These are phyloP conservation scores for Panagrolaimus sp. DNA, from an alignment of 1,140 invertebrate genomes.

Conservation along the genomic window DNA sequence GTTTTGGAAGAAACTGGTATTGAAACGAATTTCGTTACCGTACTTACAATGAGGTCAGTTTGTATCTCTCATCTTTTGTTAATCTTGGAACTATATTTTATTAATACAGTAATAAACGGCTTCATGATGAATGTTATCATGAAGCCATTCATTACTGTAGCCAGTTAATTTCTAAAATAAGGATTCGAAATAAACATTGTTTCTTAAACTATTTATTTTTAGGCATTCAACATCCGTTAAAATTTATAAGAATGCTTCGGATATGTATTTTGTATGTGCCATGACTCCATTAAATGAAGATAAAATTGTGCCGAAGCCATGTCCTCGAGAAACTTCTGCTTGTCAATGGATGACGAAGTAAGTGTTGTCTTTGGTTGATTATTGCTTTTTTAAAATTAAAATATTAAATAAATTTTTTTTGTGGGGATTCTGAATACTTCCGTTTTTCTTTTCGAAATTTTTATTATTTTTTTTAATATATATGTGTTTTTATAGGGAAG, in stretches of 20 bases:
- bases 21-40: slow-evolving; percentile 69
- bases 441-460: background rate
- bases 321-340: background rate
- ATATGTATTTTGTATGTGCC: slow-evolving; percentile 5
- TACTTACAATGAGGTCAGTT: slow-evolving; percentile 67
- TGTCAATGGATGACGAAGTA: slow-evolving; percentile 14
- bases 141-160: too few species aligned
- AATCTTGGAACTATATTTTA: too few species aligned
- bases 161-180: too few species aligned
- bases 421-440: background rate
- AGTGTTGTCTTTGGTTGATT: background rate
- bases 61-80: slow-evolving; percentile 64
- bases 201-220: background rate
- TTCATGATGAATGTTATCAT: too few species aligned
- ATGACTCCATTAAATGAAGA: background rate
- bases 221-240: background rate
- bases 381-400: too few species aligned
- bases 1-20: slow-evolving; percentile 83
- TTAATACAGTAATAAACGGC: too few species aligned
- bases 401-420: too few species aligned
- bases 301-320: background rate
- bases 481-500: background rate
- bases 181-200: too few species aligned
- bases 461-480: background rate
- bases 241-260: background rate